Base-by-base conservation (phyloP, 2,888 invertebrate genomes). In the Oxyteleia sp. region DNA sequence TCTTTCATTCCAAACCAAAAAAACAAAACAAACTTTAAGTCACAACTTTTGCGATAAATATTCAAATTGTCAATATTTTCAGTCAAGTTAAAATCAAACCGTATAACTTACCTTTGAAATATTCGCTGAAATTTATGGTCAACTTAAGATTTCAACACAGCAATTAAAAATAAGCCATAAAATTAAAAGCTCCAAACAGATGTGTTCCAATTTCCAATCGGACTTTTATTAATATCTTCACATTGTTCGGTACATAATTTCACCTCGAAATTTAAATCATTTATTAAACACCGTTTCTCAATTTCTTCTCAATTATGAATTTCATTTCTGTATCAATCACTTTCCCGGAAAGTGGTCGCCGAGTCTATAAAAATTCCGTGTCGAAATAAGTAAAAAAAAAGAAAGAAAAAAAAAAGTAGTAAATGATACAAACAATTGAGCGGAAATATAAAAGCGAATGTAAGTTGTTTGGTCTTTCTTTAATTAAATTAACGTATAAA, bases 401-500 rank as follows among this genome's bases (percentile, higher is more conserved):
- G n/a, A n/a, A n/a, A n/a, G n/a, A 49, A 66, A 51, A 23, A 23
- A 51, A 47, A 47, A 20, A 18, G 18, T 5, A 47, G n/a, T 18
- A 18, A 13, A 20, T 10, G 18, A 47, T 8, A 53, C 16, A 23
- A 35, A 49, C 35, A 64, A 76, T 71, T 79, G 71, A 79, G 47
- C 63, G 64, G 29, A 82, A 76, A 82, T 66, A 41, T 16, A 76
- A 64, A 82, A 71, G 20, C 82, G 61, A 45, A 45, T 71, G 10
- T 78, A 68, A 71, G 71, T 82, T 71, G 69, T 82, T 76, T 82
- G 76, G 76, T 76, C 51, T 82, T 82, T 86, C 75, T 88, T 89
- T 88, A 88, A 88, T 89, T 91, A 90, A 91, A 91, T 90, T 90
- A 90, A 90, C 88, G 90, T 91, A 91, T 89, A 91, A 91, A 91